Conservation (phyloP, 2,797 vertebrate species). For the Macropodus opercularis region DNA sequence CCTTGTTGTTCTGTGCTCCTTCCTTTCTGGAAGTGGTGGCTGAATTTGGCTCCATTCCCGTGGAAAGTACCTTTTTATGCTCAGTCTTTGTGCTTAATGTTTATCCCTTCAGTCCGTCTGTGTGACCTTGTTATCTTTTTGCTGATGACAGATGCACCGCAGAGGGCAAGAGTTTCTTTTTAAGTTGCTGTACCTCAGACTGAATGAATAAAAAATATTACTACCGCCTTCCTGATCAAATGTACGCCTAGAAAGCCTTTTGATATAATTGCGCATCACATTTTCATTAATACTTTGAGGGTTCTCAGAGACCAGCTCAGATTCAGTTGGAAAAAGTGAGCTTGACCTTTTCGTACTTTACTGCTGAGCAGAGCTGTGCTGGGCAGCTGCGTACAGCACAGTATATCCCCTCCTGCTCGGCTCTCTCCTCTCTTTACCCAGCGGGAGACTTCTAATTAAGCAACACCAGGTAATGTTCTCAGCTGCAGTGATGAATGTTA, state of each 20-base stretch:
- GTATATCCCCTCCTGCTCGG: slow-evolving; percentile 23
- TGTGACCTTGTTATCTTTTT: slow-evolving; percentile 42
- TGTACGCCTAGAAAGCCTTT: no score
- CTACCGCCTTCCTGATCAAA: no score
- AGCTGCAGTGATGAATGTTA: slow-evolving; percentile 63
- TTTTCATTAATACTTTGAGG: slow-evolving; percentile 4
- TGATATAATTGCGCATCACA: slow-evolving; percentile 8
- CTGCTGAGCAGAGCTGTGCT: slow-evolving; percentile 33
- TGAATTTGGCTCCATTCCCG: slow-evolving; percentile 58
- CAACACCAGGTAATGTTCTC: slow-evolving; percentile 51
- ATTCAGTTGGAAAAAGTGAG: slow-evolving; percentile 38
- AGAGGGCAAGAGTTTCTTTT: slow-evolving; percentile 16
- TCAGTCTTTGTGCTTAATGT: slow-evolving; percentile 51
- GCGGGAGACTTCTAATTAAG: slow-evolving; percentile 59
- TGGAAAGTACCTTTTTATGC: slow-evolving; percentile 49
- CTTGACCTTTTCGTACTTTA: slow-evolving; percentile 52
- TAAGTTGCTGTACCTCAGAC: no score
- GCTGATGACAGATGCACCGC: slow-evolving; percentile 32
- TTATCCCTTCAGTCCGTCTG: slow-evolving; percentile 33
- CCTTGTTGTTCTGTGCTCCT: slow-evolving; percentile 40
- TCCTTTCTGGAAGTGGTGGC: slow-evolving; percentile 49
- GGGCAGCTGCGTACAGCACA: slow-evolving; percentile 18
- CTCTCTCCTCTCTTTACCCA: slow-evolving; percentile 28
- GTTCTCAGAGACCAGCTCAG: slow-evolving; percentile 23
- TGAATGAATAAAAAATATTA: no score